phyloP scores from a whole-genome alignment of 1,140 invertebrate genomes.

The Alviniconcha marisindica region DNA sequence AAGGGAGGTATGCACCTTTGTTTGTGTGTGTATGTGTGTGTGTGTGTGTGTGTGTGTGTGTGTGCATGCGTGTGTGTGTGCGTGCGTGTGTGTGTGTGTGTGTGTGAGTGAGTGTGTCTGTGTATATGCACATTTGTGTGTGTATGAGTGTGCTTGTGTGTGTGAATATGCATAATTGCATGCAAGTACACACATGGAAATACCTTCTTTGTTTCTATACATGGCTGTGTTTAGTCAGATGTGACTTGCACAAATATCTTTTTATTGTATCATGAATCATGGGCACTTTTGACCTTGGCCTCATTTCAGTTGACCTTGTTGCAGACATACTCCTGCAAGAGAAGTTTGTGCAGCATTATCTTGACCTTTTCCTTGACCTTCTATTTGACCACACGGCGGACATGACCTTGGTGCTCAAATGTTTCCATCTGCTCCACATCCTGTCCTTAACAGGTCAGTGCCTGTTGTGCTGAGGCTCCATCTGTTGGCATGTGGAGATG shows the following conservation, averaged over 20 bases:
- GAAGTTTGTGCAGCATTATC: slow-evolving; percentile 14
- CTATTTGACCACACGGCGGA: slow-evolving; percentile 24
- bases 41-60: slow-evolving; percentile 10
- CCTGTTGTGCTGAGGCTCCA: too few relatives aligned
- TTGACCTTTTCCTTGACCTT: slow-evolving; percentile 32
- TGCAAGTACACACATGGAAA: not conserved
- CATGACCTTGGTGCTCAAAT: slow-evolving; percentile 33
- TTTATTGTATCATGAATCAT: too few relatives aligned
- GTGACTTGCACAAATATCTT: too few relatives aligned
- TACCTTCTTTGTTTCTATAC: too few relatives aligned
- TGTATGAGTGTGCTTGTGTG: not conserved
- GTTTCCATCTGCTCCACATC: slow-evolving; percentile 22
- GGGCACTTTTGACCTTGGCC: too few relatives aligned
- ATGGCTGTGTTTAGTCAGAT: too few relatives aligned
- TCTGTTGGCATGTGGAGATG: too few relatives aligned
- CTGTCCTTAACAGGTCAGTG: not conserved
- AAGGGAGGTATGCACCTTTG: not conserved
- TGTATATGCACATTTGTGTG: not conserved
- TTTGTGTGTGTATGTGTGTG: not conserved
- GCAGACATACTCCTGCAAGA: slow-evolving; percentile 27
- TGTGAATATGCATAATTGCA: not conserved
- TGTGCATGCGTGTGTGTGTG: not conserved
- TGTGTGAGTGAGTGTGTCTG: not conserved
- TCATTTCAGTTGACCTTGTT: not conserved
- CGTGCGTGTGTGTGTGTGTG: not conserved